phyloP scores from a whole-genome alignment of 2,113 vertebrate genomes.

The Indicator indicator region DNA sequence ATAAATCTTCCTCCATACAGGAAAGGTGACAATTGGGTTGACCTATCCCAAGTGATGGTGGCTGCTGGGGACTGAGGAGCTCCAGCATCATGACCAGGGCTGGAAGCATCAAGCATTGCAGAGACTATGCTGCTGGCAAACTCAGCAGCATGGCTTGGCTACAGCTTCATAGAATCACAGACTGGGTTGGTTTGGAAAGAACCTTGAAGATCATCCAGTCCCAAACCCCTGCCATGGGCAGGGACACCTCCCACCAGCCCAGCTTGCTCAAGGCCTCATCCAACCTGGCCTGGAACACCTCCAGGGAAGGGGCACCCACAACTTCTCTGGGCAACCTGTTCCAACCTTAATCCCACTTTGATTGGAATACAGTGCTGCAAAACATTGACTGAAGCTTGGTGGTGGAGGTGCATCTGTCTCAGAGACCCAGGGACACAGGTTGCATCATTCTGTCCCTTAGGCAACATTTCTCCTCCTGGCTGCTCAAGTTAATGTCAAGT shows the following conservation, averaged over 20 bases:
- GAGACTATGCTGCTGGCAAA: not conserved
- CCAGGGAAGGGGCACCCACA: no score
- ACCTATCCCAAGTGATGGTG: fast-evolving
- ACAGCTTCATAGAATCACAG: not conserved
- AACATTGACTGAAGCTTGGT: no score
- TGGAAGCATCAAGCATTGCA: not conserved
- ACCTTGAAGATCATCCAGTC: no score
- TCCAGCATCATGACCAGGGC: fast-evolving
- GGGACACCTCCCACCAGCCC: no score
- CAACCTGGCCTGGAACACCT: no score
- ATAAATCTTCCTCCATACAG: not conserved
- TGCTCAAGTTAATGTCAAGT: no score
- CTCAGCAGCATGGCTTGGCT: fast-evolving
- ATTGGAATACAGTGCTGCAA: no score
- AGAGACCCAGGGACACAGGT: fast-evolving
- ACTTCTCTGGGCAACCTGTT: no score
- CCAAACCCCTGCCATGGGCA: no score
- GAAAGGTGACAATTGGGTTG: fast-evolving
- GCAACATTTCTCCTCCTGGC: not conserved
- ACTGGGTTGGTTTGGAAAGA: no score
- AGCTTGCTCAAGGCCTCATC: no score
- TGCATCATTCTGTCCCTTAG: fast-evolving
- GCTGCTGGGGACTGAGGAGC: not conserved
- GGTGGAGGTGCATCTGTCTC: not conserved
- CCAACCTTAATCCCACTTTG: no score